A percentile compares a stretch with the other conserved stretches of the same genome.
phyloP scores from a whole-genome alignment of 2,113 vertebrate genomes.

The Xiphophorus maculatus region DNA sequence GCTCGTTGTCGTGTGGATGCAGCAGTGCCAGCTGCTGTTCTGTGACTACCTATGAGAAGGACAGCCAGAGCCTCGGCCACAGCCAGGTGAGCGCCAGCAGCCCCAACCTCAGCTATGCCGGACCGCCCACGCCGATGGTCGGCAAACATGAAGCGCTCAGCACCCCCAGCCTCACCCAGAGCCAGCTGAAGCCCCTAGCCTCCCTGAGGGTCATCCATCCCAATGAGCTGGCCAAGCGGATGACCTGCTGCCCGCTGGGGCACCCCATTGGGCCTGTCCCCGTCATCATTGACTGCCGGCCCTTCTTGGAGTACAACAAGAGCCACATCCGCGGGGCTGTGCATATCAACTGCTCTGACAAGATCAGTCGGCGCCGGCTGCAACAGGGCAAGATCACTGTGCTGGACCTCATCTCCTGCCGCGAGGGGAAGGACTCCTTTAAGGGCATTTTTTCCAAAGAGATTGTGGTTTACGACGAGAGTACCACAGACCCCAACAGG shows the following conservation, averaged over 20 bases:
- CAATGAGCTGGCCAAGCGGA: constrained; percentile 93
- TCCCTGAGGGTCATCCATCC: constrained; percentile 92
- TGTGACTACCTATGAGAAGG: constrained; percentile 96
- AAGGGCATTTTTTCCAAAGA: constrained; percentile 99
- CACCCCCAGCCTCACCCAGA: constrained; percentile 81
- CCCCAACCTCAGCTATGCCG: constrained; percentile 81
- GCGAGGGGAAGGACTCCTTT: constrained; percentile 95
- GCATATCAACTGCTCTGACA: constrained; percentile 98
- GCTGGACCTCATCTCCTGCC: constrained; percentile 96
- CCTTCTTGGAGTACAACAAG: constrained; percentile 98
- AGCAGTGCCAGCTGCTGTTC: constrained; percentile 99
- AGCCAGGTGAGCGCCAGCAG: constrained; percentile 87
- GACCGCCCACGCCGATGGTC: constrained; percentile 85
- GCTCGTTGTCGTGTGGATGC: constrained; percentile 99
- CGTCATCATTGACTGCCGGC: constrained; percentile 97
- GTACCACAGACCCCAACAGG: constrained; percentile 90
- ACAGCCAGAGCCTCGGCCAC: constrained; percentile 84
- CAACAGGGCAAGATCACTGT: constrained; percentile 99
- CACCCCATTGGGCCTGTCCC: constrained; percentile 89
- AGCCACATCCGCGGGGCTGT: constrained; percentile 97
- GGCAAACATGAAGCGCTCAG: constrained; percentile 87
- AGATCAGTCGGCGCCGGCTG: constrained; percentile 95
- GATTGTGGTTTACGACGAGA: constrained; percentile 97
- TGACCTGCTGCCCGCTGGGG: constrained; percentile 91
- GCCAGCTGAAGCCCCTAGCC: constrained; percentile 67